phyloP scores from a whole-genome alignment of 2,888 invertebrate species.

The Xestia sexstrigata region DNA sequence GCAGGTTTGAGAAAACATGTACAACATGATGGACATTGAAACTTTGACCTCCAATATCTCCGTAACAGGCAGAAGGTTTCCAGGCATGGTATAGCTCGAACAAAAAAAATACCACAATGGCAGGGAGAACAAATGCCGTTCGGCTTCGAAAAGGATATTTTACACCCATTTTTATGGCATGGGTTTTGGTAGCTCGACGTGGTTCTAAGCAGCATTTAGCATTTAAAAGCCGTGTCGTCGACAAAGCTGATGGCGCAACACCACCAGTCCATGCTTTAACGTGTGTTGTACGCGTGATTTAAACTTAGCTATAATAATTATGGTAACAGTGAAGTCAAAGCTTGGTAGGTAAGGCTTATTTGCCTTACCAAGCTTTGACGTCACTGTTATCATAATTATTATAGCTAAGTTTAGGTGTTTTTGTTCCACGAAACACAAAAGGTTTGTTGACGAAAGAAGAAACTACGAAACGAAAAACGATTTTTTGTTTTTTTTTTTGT shows the following conservation, averaged over 20 bases:
- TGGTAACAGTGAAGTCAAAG: too few species aligned
- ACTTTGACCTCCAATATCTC: too few species aligned
- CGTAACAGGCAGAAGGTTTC: too few species aligned
- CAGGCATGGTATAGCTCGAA: too few species aligned
- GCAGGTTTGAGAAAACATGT: too few species aligned
- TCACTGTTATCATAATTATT: background rate
- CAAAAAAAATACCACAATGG: too few species aligned
- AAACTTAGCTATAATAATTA: too few species aligned
- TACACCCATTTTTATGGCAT: background rate
- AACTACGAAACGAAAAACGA: background rate
- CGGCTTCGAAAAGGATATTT: background rate
- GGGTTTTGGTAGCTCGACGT: background rate
- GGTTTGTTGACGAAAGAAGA: slow-evolving; percentile 13
- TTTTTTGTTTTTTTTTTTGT: background rate
- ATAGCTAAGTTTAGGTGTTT: background rate
- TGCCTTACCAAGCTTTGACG: slow-evolving; percentile 14
- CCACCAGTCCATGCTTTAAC: background rate
- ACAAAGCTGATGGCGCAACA: background rate
- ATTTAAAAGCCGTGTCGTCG: background rate
- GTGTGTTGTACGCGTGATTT: too few species aligned
- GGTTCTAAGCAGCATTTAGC: background rate
- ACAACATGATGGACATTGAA: too few species aligned
- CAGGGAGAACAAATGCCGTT: too few species aligned
- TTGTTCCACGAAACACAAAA: slow-evolving; percentile 18
- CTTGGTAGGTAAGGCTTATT: too few species aligned